phyloP scores from a whole-genome alignment of 2,113 vertebrate genomes.

The Crocuta crocuta region DNA sequence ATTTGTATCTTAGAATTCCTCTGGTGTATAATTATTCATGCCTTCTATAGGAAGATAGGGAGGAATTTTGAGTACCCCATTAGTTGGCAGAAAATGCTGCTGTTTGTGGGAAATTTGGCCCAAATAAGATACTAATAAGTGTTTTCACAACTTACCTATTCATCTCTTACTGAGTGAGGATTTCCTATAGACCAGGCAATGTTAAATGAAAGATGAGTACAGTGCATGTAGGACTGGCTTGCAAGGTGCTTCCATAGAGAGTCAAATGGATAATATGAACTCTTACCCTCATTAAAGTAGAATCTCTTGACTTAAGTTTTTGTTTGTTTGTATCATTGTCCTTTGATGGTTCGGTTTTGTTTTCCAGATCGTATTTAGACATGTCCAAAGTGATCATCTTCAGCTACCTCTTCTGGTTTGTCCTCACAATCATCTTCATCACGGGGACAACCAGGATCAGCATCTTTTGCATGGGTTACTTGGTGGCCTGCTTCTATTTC shows the following conservation, averaged over 20 bases:
- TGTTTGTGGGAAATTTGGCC: neutral
- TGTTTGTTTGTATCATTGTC: neutral
- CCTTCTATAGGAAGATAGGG: neutral
- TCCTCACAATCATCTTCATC: slow-evolving; percentile 99
- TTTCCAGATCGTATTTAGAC: slow-evolving; percentile 96
- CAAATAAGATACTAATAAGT: neutral
- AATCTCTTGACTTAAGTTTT: neutral
- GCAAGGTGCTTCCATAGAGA: neutral
- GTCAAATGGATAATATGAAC: accelerated
- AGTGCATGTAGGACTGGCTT: neutral
- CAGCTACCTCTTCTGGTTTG: slow-evolving; percentile 99
- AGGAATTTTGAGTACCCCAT: neutral
- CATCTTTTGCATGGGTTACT: slow-evolving; percentile 99
- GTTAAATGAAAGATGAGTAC: neutral
- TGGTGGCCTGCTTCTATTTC: slow-evolving; percentile 99
- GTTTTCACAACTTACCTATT: neutral
- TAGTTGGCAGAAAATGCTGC: neutral
- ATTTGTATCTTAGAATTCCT: slow-evolving; percentile 26
- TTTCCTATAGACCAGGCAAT: neutral
- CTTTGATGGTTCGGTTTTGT: slow-evolving; percentile 5
- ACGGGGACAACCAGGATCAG: slow-evolving; percentile 98
- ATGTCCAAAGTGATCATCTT: slow-evolving; percentile 99
- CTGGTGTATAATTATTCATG: neutral
- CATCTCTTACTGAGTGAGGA: neutral
- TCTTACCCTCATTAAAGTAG: neutral